Percentiles rank a stretch among this genome's conserved stretches.
phyloP scores from a whole-genome alignment of 2,113 vertebrate genomes.

The Eulacestoma nigropectus region DNA sequence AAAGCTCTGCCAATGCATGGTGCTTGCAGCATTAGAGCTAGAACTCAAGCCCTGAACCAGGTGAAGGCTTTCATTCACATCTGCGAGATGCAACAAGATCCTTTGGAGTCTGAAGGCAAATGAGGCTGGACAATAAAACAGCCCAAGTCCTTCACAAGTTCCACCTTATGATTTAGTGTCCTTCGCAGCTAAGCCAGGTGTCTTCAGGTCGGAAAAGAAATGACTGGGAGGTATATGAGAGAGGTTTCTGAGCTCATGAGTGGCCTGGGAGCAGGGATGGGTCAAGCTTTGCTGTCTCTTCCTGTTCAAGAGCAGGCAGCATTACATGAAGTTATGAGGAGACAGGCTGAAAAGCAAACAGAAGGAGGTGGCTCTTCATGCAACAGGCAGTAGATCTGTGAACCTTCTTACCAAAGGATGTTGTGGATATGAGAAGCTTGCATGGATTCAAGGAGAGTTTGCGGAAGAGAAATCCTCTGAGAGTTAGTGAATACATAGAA shows the following conservation, averaged over 20 bases:
- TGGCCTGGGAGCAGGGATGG: background rate
- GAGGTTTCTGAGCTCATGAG: background rate
- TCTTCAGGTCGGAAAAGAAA: background rate
- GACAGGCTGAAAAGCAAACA: background rate
- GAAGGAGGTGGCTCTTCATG: background rate
- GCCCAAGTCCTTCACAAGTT: background rate
- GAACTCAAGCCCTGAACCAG: background rate
- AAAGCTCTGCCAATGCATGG: background rate
- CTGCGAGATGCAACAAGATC: background rate
- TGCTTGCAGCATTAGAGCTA: background rate
- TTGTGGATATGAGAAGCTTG: background rate
- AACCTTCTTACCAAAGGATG: background rate
- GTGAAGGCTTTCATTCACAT: conserved; percentile 11
- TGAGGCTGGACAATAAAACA: background rate
- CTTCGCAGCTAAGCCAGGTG: background rate
- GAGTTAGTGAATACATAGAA: conserved; percentile 17
- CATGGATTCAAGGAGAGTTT: conserved; percentile 1
- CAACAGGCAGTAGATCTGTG: background rate
- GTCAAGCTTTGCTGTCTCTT: background rate
- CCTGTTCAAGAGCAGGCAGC: background rate
- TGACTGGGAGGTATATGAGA: background rate
- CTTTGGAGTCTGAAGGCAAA: background rate
- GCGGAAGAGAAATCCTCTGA: background rate
- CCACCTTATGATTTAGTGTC: background rate
- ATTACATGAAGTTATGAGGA: background rate